Base-by-base conservation (phyloP, 2,797 vertebrate genomes). In the Potorous gilbertii region DNA sequence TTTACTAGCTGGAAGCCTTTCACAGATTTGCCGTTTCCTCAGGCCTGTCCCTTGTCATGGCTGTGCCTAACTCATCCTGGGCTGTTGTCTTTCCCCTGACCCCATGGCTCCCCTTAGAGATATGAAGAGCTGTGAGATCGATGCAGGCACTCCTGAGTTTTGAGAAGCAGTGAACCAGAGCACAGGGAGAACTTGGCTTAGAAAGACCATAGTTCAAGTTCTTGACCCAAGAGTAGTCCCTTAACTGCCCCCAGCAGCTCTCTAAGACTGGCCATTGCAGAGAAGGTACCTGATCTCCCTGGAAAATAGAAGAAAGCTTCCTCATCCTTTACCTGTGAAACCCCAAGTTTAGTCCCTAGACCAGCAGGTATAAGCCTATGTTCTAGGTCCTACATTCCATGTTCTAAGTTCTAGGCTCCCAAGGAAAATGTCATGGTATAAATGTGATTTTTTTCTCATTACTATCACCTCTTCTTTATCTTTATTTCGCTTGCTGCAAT, bases 41-140 rank as follows among this genome's bases (percentile, higher is more conserved):
- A 13, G 1, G 34, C 46, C 57, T 31, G 18, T n/a, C 90, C 81
- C 14, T 14, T 31, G 11, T 54, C 31, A 27, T 50, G n/a, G 13
- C 0, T 5, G 12, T 0, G 0, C 0, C 81, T 29, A 34, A 50
- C 18, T 59, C 91, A 50, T 62, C 40, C 55, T 14, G 11, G 8
- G 1, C 54, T 40, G 56, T 16, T 57, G 1, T 46, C n/a, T 81
- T 81, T 50, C 81, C 93, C 54, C 90, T 89, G 31, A 27, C 0
- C 31, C 27, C 31, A 9, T 54, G 18, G 1, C 11, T 54, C 54
- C n/a, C 0, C 12, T 1, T 9, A 18, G n/a, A 31, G 8, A 29
- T 10, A 46, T 5, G 34, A 24, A 28, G 8, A 52, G 89, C 89
- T 95, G 46, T 27, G 12, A 14, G 90, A 4, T 2, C 0, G 6